Percentiles rank a stretch among this genome's conserved stretches.
These are phyloP conservation scores for Hydrotaea cyrtoneurina DNA, from an alignment of 2,888 invertebrate species.

Conservation along the genomic window DNA sequence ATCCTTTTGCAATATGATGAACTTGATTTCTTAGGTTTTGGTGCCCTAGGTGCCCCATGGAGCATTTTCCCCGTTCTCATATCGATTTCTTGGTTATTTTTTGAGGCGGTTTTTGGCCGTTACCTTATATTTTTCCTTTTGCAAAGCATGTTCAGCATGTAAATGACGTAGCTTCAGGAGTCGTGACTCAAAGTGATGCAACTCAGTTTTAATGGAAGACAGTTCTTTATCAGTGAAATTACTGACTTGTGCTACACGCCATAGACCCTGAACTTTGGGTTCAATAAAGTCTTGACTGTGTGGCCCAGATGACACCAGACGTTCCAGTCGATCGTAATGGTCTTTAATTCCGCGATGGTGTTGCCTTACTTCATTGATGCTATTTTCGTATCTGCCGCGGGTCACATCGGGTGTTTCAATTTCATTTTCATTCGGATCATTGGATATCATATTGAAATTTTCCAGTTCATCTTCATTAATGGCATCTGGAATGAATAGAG, in stretches of 20 bases:
- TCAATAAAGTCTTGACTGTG: slow-evolving; percentile 93
- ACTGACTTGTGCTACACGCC: slow-evolving; percentile 90
- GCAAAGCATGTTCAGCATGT: slow-evolving; percentile 90
- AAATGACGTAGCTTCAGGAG: slow-evolving; percentile 91
- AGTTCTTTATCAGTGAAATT: slow-evolving; percentile 92
- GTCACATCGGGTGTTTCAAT: slow-evolving; percentile 81
- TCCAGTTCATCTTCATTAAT: slow-evolving; percentile 88
- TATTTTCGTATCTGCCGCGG: slow-evolving; percentile 83
- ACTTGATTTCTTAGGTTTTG: too few species aligned
- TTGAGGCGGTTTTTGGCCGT: too few species aligned
- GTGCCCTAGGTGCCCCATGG: too few species aligned
- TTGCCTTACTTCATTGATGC: slow-evolving; percentile 87
- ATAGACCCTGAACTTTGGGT: slow-evolving; percentile 93
- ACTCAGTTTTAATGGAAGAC: slow-evolving; percentile 91
- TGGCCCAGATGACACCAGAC: slow-evolving; percentile 88
- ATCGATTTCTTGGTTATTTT: too few species aligned
- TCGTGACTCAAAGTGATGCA: slow-evolving; percentile 90
- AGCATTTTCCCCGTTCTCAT: too few species aligned
- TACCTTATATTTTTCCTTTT: slow-evolving; percentile 86
- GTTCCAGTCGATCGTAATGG: slow-evolving; percentile 89
- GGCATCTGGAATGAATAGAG: slow-evolving; percentile 82
- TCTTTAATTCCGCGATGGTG: slow-evolving; percentile 89
- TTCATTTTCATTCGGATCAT: slow-evolving; percentile 82
- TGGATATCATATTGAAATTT: slow-evolving; percentile 86
- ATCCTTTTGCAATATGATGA: too few species aligned